Evolutionary conservation across 2,113 vertebrate species (phyloP).

Genomic region (Corapipo altera): DNA sequence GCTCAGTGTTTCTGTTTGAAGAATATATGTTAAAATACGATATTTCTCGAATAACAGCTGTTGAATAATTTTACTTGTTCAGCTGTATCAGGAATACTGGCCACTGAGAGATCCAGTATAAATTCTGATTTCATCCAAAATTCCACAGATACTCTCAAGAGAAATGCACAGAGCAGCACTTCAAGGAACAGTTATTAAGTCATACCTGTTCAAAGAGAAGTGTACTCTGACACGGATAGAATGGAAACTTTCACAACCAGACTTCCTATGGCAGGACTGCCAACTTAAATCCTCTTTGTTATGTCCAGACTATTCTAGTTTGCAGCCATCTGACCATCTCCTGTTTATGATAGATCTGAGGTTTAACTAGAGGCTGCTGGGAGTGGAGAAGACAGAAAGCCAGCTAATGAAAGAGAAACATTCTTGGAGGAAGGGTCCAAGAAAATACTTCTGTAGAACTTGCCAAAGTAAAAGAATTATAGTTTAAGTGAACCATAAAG

Average conservation of each 20-base stretch:
- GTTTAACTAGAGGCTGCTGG: neutral
- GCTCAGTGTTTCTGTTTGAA: neutral
- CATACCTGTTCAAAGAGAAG: slow-evolving; percentile 18
- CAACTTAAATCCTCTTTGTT: neutral
- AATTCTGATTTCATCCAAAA: slow-evolving; percentile 26
- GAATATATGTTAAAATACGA: neutral
- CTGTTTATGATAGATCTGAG: neutral
- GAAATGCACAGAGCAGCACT: neutral
- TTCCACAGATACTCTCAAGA: neutral
- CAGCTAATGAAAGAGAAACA: neutral
- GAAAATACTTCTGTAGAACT: neutral
- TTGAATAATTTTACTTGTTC: slow-evolving; percentile 9
- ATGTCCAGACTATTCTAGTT: neutral
- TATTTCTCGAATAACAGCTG: neutral
- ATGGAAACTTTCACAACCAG: slow-evolving; percentile 19
- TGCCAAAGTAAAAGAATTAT: neutral
- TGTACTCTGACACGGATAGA: slow-evolving; percentile 30
- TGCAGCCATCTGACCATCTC: neutral
- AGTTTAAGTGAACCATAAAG: neutral
- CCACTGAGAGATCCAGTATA: neutral
- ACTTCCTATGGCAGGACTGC: neutral
- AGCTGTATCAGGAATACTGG: neutral
- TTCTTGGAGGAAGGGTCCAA: neutral
- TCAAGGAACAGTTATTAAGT: neutral
- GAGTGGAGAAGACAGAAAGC: neutral